A percentile compares a stretch with the other conserved stretches of the same genome.
Conservation (phyloP, 2,888 invertebrate genomes). For the Branchipolynoe longqiensis region DNA sequence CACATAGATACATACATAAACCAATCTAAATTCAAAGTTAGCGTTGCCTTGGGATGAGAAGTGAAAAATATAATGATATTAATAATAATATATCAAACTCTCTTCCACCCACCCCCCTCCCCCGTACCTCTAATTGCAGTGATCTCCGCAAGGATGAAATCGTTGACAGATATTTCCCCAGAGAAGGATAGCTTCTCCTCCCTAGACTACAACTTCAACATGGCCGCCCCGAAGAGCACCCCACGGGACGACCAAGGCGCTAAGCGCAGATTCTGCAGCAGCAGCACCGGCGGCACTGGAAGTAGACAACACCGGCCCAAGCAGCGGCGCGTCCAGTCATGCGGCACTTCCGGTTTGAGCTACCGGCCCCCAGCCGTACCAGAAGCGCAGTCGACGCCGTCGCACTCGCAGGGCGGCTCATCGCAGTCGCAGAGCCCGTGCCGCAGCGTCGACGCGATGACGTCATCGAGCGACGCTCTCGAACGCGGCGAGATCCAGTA, state of each 20-base stretch:
- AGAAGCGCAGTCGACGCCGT: neutral
- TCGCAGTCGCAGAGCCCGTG: conserved; percentile 31
- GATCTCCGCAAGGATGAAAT: neutral
- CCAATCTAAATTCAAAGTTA: no score
- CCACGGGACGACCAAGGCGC: neutral
- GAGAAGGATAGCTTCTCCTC: conserved; percentile 52
- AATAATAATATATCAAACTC: no score
- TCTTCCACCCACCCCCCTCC: neutral
- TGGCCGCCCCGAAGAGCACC: neutral
- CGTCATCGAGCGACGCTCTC: conserved; percentile 30
- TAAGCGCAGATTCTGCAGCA: neutral
- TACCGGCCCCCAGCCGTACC: neutral
- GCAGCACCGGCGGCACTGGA: neutral
- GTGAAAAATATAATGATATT: no score
- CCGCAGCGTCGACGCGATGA: conserved; percentile 24
- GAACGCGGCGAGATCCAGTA: conserved; percentile 30
- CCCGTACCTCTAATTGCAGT: no score
- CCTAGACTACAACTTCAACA: conserved; percentile 38
- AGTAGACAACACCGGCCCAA: conserved; percentile 21
- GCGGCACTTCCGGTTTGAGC: no score
- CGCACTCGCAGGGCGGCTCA: conserved; percentile 36
- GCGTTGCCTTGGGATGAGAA: no score
- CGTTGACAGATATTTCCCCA: conserved; percentile 22
- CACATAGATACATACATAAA: no score
- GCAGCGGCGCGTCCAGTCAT: conserved; percentile 27